Evolutionary conservation across 2,888 invertebrate species (phyloP).

Genomic region (Cantharis flavilabris): DNA sequence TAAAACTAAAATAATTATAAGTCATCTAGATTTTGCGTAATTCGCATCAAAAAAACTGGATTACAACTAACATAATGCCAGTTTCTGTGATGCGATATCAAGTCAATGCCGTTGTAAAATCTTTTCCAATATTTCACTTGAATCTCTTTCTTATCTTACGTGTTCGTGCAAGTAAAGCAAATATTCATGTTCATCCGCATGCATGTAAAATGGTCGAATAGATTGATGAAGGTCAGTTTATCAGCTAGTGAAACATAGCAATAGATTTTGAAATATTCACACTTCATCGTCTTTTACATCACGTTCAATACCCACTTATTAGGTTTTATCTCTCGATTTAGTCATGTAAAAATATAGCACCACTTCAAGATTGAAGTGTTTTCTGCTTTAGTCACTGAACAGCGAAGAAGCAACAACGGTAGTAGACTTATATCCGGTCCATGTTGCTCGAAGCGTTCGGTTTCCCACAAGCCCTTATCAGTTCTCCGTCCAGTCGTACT

Average conservation of each 20-base stretch:
- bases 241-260: slow-evolving; percentile 9
- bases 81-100: slow-evolving; percentile 10
- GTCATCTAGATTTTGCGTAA: background rate
- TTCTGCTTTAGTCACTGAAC: slow-evolving; percentile 18
- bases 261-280: slow-evolving; percentile 14
- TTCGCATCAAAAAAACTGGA: slow-evolving; percentile 18
- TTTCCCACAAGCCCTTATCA: slow-evolving; percentile 92
- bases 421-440: slow-evolving; percentile 8
- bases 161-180: slow-evolving; percentile 7
- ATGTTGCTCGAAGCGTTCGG: slow-evolving; percentile 55
- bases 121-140: slow-evolving; percentile 5
- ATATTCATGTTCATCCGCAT: slow-evolving; percentile 11
- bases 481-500: slow-evolving; percentile 96
- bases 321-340: slow-evolving; percentile 16
- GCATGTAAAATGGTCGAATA: slow-evolving; percentile 7
- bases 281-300: slow-evolving; percentile 5
- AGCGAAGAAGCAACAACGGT: slow-evolving; percentile 19
- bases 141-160: background rate
- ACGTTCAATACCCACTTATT: slow-evolving; percentile 9
- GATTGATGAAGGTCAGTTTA: slow-evolving; percentile 6
- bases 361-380: slow-evolving; percentile 7
- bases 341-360: slow-evolving; percentile 22
- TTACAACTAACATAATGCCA: slow-evolving; percentile 12
- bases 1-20: background rate
- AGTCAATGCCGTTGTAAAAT: background rate